A percentile compares a stretch with the other conserved stretches of the same genome.
Evolutionary conservation across 2,888 invertebrate species (phyloP).

Genomic region (Agriotes lineatus): DNA sequence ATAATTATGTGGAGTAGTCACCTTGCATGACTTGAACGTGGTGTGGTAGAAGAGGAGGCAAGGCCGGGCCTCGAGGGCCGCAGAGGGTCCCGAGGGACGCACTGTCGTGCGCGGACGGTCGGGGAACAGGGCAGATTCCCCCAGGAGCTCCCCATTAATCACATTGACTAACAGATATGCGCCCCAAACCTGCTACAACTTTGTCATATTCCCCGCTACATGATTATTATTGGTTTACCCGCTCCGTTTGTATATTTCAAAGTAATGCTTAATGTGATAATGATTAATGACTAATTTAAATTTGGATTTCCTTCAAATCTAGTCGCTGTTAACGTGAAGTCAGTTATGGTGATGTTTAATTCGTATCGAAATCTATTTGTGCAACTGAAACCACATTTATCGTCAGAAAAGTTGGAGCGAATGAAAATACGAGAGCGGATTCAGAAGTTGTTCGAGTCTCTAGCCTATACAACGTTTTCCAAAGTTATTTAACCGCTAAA

Average conservation of each 20-base stretch:
- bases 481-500: too few species aligned
- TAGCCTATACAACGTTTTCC: too few species aligned
- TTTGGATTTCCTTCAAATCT: constrained; percentile 8
- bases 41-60: constrained; percentile 48
- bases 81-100: constrained; percentile 52
- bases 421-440: too few species aligned
- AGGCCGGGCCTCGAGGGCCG: constrained; percentile 51
- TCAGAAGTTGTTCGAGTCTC: too few species aligned
- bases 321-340: background rate
- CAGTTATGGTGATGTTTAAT: background rate
- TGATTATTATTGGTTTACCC: constrained; percentile 55
- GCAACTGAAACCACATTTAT: too few species aligned
- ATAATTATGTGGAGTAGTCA: constrained; percentile 29
- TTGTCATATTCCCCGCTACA: constrained; percentile 57
- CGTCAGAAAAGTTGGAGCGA: too few species aligned
- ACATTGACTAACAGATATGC: constrained; percentile 63
- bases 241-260: constrained; percentile 45
- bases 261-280: constrained; percentile 35
- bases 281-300: constrained; percentile 15
- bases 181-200: constrained; percentile 58
- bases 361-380: background rate
- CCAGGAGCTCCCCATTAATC: constrained; percentile 65
- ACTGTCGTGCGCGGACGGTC: constrained; percentile 56
- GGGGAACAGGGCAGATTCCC: constrained; percentile 58
- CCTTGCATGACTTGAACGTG: constrained; percentile 45